A percentile compares a stretch with the other conserved stretches of the same genome.
Conservation (phyloP, 2,797 vertebrate species). For the Pelodytes ibericus region DNA sequence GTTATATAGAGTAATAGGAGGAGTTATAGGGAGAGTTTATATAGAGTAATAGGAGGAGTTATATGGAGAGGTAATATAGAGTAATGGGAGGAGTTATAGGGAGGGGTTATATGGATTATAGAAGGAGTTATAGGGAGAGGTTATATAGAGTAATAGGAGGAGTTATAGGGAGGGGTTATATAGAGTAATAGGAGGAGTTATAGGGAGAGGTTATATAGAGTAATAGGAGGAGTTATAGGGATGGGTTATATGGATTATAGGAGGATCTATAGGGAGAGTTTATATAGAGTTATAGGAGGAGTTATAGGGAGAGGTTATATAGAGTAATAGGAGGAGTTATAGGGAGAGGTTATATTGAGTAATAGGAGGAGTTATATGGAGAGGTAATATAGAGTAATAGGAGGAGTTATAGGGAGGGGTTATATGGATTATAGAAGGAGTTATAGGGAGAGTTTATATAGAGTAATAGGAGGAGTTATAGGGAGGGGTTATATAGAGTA, state of each 20-base stretch:
- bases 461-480: neutral
- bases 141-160: too few species aligned
- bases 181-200: constrained; percentile 7
- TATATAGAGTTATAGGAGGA: neutral
- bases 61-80: too few species aligned
- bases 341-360: constrained; percentile 3
- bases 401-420: neutral
- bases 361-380: neutral
- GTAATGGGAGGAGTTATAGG: too few species aligned
- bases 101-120: too few species aligned
- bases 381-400: constrained; percentile 1
- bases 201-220: constrained; percentile 5
- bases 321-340: neutral
- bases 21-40: constrained; percentile 2
- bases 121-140: too few species aligned
- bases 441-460: constrained; percentile 7
- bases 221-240: neutral
- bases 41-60: constrained; percentile 7
- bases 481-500: constrained; percentile 1
- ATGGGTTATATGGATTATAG: constrained; percentile 4
- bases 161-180: too few species aligned
- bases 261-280: constrained; percentile 8
- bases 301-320: constrained; percentile 10
- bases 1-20: neutral
- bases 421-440: neutral